These are phyloP conservation scores for Eristalis arbustorum DNA, from an alignment of 2,888 invertebrate species.

Conservation along the genomic window DNA sequence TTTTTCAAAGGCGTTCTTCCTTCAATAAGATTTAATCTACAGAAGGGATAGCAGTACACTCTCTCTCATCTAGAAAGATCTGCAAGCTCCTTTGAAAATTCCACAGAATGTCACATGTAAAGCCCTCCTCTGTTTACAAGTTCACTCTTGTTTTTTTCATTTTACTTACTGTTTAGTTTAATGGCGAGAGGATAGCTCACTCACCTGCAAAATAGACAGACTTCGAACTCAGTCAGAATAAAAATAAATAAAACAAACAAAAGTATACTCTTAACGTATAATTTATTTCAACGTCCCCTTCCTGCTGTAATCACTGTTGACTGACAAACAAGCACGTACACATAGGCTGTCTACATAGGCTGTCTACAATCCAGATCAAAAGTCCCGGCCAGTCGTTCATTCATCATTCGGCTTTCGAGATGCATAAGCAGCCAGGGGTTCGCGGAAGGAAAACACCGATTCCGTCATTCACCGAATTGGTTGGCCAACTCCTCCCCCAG, in stretches of 20 bases:
- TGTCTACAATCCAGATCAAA: conserved; percentile 3
- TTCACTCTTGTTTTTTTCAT: no score
- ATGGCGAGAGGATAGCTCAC: no score
- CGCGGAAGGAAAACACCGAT: background rate
- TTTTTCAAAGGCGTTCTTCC: no score
- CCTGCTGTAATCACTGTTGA: conserved; percentile 13
- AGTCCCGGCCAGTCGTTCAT: background rate
- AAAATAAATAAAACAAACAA: background rate
- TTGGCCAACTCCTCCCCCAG: background rate
- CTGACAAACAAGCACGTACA: background rate
- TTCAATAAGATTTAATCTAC: no score
- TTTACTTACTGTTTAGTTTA: no score
- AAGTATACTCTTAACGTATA: background rate
- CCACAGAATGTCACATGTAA: no score
- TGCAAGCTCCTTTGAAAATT: no score
- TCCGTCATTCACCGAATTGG: conserved; percentile 11
- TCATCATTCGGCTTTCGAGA: conserved; percentile 15
- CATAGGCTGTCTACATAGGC: background rate
- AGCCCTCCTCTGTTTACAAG: no score
- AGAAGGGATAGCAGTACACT: no score
- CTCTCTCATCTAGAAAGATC: no score
- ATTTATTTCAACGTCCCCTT: background rate
- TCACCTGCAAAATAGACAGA: background rate
- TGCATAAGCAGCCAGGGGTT: background rate
- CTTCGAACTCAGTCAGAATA: background rate